Evolutionary conservation across 2,113 vertebrate species (phyloP).

Genomic region (Chamaea fasciata): DNA sequence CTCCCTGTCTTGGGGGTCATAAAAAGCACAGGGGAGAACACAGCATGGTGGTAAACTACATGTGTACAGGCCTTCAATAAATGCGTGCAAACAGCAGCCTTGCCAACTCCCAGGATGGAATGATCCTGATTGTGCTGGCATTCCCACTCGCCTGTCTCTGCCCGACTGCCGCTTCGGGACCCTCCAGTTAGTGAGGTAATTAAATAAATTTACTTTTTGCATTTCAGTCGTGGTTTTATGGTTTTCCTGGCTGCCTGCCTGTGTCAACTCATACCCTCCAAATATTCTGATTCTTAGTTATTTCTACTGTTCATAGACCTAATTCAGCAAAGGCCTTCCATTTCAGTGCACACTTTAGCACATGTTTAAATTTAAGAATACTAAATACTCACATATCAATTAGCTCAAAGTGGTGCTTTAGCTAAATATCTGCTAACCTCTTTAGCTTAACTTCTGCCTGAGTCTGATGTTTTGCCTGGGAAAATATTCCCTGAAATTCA

Average conservation of each 20-base stretch:
- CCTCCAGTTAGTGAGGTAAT: neutral
- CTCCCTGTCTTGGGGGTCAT: neutral
- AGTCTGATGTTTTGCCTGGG: neutral
- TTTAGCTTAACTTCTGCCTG: neutral
- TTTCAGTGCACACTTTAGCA: neutral
- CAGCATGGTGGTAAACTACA: neutral
- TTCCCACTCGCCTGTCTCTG: rapidly evolving
- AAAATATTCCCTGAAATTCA: neutral
- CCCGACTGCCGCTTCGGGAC: rapidly evolving
- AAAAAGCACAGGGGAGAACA: neutral
- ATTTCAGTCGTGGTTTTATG: neutral
- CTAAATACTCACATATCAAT: neutral
- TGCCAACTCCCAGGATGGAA: neutral
- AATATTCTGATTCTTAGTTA: neutral
- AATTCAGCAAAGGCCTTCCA: neutral
- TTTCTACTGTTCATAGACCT: neutral
- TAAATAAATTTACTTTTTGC: neutral
- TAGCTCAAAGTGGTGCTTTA: neutral
- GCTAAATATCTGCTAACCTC: neutral
- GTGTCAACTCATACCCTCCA: neutral
- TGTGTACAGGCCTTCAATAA: neutral
- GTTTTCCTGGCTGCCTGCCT: neutral
- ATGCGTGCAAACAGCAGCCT: neutral
- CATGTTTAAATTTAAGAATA: neutral
- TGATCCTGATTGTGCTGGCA: neutral